Evolutionary conservation across 2,113 vertebrate species (phyloP).

Genomic region (Crotophaga sulcirostris): DNA sequence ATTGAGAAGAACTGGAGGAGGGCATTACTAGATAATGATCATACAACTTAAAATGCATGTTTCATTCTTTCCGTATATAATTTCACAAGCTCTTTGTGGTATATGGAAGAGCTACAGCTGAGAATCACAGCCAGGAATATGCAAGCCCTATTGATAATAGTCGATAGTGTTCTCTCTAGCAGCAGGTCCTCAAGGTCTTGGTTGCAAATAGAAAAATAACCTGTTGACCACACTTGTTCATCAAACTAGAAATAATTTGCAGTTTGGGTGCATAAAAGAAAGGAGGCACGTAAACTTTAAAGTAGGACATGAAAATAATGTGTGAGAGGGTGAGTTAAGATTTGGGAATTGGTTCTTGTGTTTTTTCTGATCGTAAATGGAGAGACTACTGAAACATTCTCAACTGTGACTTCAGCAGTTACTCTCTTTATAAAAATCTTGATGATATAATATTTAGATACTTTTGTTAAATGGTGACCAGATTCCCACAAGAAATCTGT

Average conservation of each 20-base stretch:
- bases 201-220: neutral
- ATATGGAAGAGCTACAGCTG: neutral
- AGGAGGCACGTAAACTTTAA: neutral
- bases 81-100: neutral
- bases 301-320: neutral
- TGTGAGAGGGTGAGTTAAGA: neutral
- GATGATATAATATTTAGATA: neutral
- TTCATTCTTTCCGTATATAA: neutral
- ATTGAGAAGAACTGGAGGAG: conserved; percentile 34
- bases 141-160: neutral
- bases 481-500: neutral
- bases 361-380: neutral
- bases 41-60: conserved; percentile 18
- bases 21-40: conserved; percentile 41
- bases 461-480: neutral
- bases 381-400: neutral
- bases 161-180: neutral
- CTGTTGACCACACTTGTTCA: neutral
- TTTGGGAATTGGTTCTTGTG: neutral
- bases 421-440: neutral
- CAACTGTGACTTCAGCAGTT: neutral
- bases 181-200: neutral
- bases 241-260: neutral
- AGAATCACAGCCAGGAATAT: neutral
- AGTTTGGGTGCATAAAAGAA: neutral